These are phyloP conservation scores for Sphenopsis melanotis DNA, from an alignment of 2,797 vertebrate species.

Conservation along the genomic window DNA sequence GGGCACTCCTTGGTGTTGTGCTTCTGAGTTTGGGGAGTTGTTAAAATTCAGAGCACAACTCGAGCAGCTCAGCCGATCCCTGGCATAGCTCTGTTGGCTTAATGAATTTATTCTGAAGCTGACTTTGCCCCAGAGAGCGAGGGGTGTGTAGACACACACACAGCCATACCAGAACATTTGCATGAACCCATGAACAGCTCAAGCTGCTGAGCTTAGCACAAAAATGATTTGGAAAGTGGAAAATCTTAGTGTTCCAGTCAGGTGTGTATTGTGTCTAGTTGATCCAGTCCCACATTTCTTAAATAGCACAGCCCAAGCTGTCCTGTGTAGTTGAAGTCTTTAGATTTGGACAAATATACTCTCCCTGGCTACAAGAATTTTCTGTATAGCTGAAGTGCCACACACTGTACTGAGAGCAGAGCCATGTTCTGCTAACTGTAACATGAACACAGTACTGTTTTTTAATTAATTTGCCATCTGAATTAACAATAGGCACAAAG, in stretches of 20 bases:
- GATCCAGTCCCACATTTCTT: not conserved
- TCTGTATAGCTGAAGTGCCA: not conserved
- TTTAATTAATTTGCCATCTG: not conserved
- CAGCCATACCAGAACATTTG: not conserved
- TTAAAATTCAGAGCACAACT: conserved; percentile 46
- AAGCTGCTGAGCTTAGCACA: not conserved
- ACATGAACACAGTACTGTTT: not conserved
- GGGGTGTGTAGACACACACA: not conserved
- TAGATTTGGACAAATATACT: not conserved
- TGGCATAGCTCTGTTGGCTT: not conserved
- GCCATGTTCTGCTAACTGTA: not conserved
- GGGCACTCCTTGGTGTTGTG: not conserved
- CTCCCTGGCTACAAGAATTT: not conserved
- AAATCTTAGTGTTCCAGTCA: not conserved
- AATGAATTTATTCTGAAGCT: not conserved
- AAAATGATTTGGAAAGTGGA: not conserved
- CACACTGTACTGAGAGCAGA: not conserved
- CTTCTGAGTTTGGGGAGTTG: not conserved
- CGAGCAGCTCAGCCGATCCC: not conserved
- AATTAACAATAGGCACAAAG: not conserved
- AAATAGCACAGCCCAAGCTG: not conserved
- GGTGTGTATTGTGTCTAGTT: not conserved
- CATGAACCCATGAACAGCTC: not conserved
- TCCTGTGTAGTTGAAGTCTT: not conserved
- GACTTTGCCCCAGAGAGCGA: not conserved